Conservation (phyloP, 2,797 vertebrate genomes). For the Loris lydekkerianus region DNA sequence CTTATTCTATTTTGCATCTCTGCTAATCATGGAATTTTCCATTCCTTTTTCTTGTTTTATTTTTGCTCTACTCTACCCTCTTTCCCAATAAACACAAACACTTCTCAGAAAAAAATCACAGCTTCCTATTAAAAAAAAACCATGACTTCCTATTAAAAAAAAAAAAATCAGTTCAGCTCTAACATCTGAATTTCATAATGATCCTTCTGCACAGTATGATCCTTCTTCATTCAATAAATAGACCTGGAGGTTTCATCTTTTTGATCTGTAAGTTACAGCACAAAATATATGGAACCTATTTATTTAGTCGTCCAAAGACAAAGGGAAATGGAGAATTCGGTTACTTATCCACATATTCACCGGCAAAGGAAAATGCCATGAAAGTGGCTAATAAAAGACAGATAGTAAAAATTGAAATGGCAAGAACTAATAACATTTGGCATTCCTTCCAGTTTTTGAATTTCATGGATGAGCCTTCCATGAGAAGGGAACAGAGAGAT, state of each 20-base stretch:
- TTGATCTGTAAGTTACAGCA: not conserved
- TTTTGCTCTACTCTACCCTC: not conserved
- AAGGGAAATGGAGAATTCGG: not conserved
- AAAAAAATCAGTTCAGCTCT: not conserved
- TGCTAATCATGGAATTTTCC: not conserved
- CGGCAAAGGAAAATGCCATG: not conserved
- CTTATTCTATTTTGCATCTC: not conserved
- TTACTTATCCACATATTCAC: conserved; percentile 27
- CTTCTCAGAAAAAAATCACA: not conserved
- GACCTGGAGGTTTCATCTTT: not conserved
- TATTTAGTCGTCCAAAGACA: not conserved
- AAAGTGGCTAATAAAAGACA: not conserved
- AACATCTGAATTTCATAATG: conserved; percentile 46
- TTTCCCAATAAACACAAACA: not conserved
- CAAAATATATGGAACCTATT: not conserved
- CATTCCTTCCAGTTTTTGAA: not conserved
- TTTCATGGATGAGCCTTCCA: not conserved
- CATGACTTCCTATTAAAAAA: not conserved
- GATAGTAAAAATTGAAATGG: conserved; percentile 11
- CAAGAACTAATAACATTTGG: not conserved
- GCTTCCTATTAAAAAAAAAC: not conserved
- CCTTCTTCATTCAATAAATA: not conserved
- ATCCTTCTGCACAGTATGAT: not conserved
- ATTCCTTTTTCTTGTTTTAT: conserved; percentile 13
- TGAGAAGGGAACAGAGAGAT: not conserved